Percentiles rank a stretch among this genome's conserved stretches.
Evolutionary conservation across 2,113 vertebrate genomes (phyloP).

Genomic region (Corythornis cristatus): DNA sequence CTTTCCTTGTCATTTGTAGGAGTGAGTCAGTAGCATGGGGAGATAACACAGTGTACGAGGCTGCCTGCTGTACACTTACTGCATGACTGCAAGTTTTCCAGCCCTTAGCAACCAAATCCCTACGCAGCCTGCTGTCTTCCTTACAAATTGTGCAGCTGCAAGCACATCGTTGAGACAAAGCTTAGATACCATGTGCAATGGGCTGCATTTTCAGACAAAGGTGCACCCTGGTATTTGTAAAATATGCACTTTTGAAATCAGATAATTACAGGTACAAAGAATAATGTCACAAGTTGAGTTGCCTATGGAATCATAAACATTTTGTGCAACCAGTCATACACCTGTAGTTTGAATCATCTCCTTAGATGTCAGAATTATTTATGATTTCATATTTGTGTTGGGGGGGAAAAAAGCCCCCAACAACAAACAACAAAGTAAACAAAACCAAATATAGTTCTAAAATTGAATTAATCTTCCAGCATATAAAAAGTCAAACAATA

Average conservation of each 20-base stretch:
- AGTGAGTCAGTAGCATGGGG: background rate
- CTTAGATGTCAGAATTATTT: background rate
- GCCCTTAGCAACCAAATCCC: background rate
- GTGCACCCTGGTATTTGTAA: background rate
- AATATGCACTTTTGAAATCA: background rate
- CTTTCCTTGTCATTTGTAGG: background rate
- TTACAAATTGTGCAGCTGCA: background rate
- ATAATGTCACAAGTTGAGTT: background rate
- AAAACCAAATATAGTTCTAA: background rate
- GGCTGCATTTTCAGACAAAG: background rate
- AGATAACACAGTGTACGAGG: accelerated
- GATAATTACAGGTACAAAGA: background rate
- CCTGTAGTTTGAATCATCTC: background rate
- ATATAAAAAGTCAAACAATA: background rate
- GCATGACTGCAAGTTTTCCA: background rate
- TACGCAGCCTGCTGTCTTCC: background rate
- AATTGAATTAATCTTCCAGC: background rate
- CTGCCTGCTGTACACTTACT: background rate
- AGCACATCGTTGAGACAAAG: background rate
- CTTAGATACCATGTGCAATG: background rate
- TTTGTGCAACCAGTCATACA: background rate
- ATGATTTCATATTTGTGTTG: background rate
- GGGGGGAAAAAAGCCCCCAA: background rate
- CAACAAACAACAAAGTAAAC: background rate
- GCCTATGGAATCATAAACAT: background rate